phyloP scores from a whole-genome alignment of 2,797 vertebrate genomes.

The Eulemur albifrons region DNA sequence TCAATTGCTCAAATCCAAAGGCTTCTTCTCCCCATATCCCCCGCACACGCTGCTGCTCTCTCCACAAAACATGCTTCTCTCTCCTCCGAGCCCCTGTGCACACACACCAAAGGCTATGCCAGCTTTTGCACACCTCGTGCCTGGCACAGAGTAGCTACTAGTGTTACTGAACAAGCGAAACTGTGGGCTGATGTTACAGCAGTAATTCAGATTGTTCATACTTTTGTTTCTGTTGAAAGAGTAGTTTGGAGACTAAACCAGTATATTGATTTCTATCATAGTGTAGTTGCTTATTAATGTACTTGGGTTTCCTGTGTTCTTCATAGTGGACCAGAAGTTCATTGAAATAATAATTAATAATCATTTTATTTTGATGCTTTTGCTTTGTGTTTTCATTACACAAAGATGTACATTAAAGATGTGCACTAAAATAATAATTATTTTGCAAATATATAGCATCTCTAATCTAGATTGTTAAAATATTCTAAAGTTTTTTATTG shows the following conservation, averaged over 20 bases:
- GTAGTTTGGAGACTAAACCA: slow-evolving; percentile 76
- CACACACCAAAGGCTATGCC: not conserved
- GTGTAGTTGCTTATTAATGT: slow-evolving; percentile 52
- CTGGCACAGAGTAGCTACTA: not conserved
- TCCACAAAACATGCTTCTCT: rapidly evolving
- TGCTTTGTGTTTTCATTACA: not conserved
- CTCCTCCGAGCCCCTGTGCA: rapidly evolving
- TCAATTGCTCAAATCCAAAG: not conserved
- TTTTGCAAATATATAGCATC: not conserved
- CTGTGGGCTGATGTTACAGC: slow-evolving; percentile 89
- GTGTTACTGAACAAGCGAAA: slow-evolving; percentile 80
- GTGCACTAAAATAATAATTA: not conserved
- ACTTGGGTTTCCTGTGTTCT: slow-evolving; percentile 17
- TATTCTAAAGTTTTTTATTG: not conserved
- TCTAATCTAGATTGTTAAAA: not conserved
- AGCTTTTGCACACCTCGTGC: not conserved
- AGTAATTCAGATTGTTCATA: slow-evolving; percentile 83
- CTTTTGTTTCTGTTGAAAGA: slow-evolving; percentile 90
- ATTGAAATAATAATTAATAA: not conserved
- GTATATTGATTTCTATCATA: slow-evolving; percentile 77
- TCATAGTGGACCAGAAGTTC: slow-evolving; percentile 25
- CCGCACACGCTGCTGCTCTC: rapidly evolving
- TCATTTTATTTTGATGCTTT: not conserved
- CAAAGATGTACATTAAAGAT: not conserved
- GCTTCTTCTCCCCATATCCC: not conserved